phyloP scores from a whole-genome alignment of 1,140 invertebrate species.

The Nymphalis io region DNA sequence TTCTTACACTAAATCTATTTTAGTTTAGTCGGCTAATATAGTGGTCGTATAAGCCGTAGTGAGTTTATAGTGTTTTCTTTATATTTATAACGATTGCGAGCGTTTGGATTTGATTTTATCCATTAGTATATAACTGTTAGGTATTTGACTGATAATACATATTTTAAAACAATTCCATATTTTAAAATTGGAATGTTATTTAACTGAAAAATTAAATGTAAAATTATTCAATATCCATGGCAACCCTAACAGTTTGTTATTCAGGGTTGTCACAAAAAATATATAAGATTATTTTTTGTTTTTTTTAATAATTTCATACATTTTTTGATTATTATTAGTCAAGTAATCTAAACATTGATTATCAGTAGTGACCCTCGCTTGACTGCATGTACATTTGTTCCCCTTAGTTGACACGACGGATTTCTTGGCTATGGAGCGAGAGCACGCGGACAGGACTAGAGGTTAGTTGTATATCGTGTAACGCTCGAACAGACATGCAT shows the following conservation, averaged over 20 bases:
- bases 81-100: neutral
- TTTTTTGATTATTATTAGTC: too few relatives aligned
- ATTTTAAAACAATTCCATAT: too few relatives aligned
- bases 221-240: too few relatives aligned
- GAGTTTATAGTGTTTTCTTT: neutral
- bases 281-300: too few relatives aligned
- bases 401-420: slow-evolving; percentile 67
- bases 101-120: neutral
- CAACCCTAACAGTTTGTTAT: too few relatives aligned
- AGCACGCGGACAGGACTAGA: slow-evolving; percentile 68
- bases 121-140: neutral
- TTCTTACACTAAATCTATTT: too few relatives aligned
- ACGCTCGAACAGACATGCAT: neutral
- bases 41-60: neutral
- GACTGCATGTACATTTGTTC: slow-evolving; percentile 38
- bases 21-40: neutral
- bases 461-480: slow-evolving; percentile 50
- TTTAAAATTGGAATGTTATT: too few relatives aligned
- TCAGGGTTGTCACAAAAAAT: too few relatives aligned
- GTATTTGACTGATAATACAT: neutral
- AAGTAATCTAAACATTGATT: neutral
- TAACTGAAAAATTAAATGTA: too few relatives aligned
- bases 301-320: too few relatives aligned
- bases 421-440: slow-evolving; percentile 68
- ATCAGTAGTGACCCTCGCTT: neutral